Evolutionary conservation across 1,140 invertebrate genomes (phyloP).

Genomic region (Cataglyphis hispanica): DNA sequence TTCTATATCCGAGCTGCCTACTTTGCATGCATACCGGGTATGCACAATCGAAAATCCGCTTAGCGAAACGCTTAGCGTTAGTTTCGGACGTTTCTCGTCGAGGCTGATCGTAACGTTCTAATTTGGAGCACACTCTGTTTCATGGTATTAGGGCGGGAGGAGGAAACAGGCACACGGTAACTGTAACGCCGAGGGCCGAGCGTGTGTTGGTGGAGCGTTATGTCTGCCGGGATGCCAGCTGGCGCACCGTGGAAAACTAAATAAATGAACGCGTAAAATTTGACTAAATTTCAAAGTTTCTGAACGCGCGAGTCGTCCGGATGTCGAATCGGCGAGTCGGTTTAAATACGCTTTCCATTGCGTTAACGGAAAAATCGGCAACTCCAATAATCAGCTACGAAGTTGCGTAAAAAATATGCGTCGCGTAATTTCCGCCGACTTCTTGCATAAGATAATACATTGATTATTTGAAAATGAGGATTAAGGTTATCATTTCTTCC

Average conservation of each 20-base stretch:
- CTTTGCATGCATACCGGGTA: background rate
- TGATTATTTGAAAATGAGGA: background rate
- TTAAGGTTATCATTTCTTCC: background rate
- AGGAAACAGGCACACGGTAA: slow-evolving; percentile 46
- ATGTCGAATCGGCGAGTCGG: background rate
- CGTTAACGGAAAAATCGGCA: background rate
- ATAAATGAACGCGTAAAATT: slow-evolving; percentile 75
- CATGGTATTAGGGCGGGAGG: slow-evolving; percentile 33
- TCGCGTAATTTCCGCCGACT: background rate
- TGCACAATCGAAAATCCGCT: slow-evolving; percentile 70
- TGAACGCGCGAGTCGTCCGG: background rate
- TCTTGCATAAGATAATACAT: too few species aligned
- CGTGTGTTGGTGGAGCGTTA: slow-evolving; percentile 62
- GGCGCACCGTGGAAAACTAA: slow-evolving; percentile 68
- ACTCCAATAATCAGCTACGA: background rate
- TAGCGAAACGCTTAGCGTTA: slow-evolving; percentile 68
- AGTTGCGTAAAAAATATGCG: background rate
- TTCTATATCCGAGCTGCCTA: background rate
- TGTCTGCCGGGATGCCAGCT: slow-evolving; percentile 65
- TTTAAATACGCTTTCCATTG: slow-evolving; percentile 33
- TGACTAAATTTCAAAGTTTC: slow-evolving; percentile 70
- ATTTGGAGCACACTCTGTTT: slow-evolving; percentile 63
- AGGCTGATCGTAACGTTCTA: slow-evolving; percentile 68
- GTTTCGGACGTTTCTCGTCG: slow-evolving; percentile 67
- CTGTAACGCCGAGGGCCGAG: slow-evolving; percentile 27